A percentile compares a stretch with the other conserved stretches of the same genome.
Conservation (phyloP, 2,888 invertebrate genomes). For the Plebejus anna region DNA sequence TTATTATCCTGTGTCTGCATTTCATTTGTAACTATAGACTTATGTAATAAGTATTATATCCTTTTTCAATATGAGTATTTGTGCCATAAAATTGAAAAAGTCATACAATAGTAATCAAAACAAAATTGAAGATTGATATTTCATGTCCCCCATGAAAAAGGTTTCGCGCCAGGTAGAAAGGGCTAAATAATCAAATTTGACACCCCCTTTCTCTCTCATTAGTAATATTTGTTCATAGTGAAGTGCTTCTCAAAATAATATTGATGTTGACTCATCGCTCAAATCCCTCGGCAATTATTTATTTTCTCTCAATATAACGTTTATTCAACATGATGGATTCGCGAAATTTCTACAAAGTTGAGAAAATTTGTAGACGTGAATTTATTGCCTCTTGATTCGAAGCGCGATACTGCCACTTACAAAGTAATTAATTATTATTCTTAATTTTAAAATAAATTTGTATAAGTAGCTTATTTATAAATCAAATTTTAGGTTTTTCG, state of each 20-base stretch:
- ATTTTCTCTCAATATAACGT: conserved; percentile 13
- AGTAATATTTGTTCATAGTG: conserved; percentile 27
- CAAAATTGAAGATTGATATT: not conserved
- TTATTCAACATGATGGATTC: conserved; percentile 11
- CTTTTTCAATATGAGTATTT: no score
- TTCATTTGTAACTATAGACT: no score
- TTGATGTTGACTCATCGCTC: conserved; percentile 29
- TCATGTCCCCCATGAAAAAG: not conserved
- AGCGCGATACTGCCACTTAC: not conserved
- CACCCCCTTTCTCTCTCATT: conserved; percentile 44
- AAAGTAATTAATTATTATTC: not conserved
- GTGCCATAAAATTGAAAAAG: not conserved
- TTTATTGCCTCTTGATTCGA: conserved; percentile 1
- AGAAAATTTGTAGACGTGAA: not conserved
- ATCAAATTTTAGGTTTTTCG: no score
- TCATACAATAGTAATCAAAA: not conserved
- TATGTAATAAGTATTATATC: no score
- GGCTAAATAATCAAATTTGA: conserved; percentile 28
- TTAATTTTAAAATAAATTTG: no score
- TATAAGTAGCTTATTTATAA: no score
- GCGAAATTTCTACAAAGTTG: not conserved
- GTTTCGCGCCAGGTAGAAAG: conserved; percentile 17
- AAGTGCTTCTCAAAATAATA: conserved; percentile 20
- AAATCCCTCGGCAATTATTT: conserved; percentile 19
- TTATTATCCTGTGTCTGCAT: no score